phyloP scores from a whole-genome alignment of 1,140 invertebrate genomes.

The Anastrepha obliqua region DNA sequence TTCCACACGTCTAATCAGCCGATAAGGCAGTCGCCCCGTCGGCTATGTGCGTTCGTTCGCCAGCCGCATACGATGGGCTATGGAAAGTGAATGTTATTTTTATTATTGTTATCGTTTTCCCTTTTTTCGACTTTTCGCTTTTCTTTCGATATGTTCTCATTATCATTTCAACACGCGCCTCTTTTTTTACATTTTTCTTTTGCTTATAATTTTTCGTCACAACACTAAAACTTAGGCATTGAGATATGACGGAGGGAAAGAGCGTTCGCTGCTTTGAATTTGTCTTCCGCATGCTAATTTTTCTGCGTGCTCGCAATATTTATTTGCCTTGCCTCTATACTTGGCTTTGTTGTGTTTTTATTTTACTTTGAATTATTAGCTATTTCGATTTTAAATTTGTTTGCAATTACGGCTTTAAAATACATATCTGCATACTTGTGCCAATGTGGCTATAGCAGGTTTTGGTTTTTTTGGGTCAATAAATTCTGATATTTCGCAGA shows the following conservation, averaged over 20 bases:
- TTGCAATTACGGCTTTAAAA: background rate
- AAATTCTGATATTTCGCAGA: no score
- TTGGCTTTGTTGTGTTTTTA: background rate
- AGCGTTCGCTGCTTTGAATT: background rate
- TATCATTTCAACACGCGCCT: background rate
- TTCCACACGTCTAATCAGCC: background rate
- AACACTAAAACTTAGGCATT: background rate
- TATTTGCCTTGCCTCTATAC: slow-evolving; percentile 14
- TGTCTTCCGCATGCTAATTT: slow-evolving; percentile 44
- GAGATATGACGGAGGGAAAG: background rate
- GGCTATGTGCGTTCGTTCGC: background rate
- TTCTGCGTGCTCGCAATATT: slow-evolving; percentile 34
- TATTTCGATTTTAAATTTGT: background rate
- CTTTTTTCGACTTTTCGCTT: slow-evolving; percentile 7
- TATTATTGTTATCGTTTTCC: slow-evolving; percentile 5
- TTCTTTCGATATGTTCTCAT: slow-evolving; percentile 26
- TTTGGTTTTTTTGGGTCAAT: no score
- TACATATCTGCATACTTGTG: no score
- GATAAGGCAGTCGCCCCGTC: background rate
- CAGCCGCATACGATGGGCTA: background rate
- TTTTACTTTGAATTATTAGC: background rate
- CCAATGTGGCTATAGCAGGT: no score
- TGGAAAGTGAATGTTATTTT: slow-evolving; percentile 25
- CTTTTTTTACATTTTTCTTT: background rate
- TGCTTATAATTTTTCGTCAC: background rate